Percentiles rank a stretch among this genome's conserved stretches.
Conservation (phyloP, 2,888 invertebrate genomes). For the Uloborus plumipes region DNA sequence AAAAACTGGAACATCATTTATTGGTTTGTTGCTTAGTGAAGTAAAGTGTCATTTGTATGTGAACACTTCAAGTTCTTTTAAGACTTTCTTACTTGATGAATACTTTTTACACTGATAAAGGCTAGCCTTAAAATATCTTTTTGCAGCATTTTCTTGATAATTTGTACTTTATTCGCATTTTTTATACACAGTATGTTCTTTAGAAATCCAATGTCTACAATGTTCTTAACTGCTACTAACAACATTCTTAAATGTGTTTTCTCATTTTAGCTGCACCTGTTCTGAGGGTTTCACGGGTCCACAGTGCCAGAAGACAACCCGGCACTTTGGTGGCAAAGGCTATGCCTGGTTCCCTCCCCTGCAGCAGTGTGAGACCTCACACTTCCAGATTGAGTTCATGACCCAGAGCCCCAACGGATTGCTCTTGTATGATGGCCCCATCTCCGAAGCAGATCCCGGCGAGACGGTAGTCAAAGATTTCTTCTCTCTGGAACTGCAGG, state of each 20-base stretch:
- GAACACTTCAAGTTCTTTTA: no score
- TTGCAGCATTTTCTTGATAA: no score
- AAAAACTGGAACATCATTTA: no score
- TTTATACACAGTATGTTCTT: no score
- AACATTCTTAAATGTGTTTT: not conserved
- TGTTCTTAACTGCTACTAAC: no score
- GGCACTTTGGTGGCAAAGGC: conserved; percentile 88
- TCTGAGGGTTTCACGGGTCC: conserved; percentile 85
- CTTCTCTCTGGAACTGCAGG: conserved; percentile 86
- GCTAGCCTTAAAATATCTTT: no score
- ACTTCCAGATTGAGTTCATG: conserved; percentile 84
- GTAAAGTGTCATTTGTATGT: no score
- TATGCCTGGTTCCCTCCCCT: conserved; percentile 93
- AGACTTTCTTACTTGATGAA: no score
- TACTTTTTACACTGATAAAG: no score
- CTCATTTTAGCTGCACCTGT: conserved; percentile 80
- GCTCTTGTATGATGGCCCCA: conserved; percentile 91
- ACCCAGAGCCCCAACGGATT: conserved; percentile 84
- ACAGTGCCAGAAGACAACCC: conserved; percentile 88
- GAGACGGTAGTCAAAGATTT: conserved; percentile 78
- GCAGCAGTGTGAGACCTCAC: conserved; percentile 86
- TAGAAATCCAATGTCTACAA: no score
- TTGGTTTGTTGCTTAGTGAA: no score
- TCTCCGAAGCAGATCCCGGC: conserved; percentile 61
- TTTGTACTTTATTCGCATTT: no score